Evolutionary conservation across 1,140 invertebrate genomes (phyloP), one percentile per base, ranked within the genome.

Genomic region (Microplitis demolitor): DNA sequence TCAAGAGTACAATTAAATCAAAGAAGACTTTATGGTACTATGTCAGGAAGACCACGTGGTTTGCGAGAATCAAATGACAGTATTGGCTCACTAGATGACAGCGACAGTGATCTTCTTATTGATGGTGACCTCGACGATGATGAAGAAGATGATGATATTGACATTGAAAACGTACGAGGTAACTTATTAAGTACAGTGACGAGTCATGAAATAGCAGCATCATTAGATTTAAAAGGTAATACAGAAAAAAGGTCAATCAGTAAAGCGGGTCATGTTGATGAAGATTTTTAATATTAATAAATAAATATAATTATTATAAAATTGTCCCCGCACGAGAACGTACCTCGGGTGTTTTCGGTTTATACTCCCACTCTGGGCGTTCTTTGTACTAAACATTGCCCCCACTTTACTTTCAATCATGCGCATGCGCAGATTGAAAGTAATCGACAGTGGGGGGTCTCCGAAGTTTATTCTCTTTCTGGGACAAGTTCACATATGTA

Each of bases 21-120:
- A 72, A 80, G 87, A 39, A 80, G 86, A 60, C 84, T 90, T 58
- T 90, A 88, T 72, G 89, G 89, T 11, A 89, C 85, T 45, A 89
- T 90, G 88, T 88, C 87, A 5, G 89, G 86, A 58, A 78, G 85
- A 34, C 85, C 82, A 37, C 76, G 80, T 31, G 83, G 81, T 53
- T 77, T 83, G 35, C 82, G 82, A 34, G 88, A 89, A 72, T 69
- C 83, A 13, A 83, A 85, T 13, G 83, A 84, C 33, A 85, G 81
- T 58, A 83, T 74, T 1, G 84, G 79, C 34, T 87, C 85, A 2
- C 69, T 88, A 0, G 88, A 45, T 45, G 39, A 89, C 56, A 88
- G 87, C 50, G 88, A 89, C 70, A 88, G 86, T 8, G 88, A 89
- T 78, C 79, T 89, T 56, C 79, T 89, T 50, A 85, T 89, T 16